These are phyloP conservation scores for Melanerpes formicivorus DNA, from an alignment of 2,113 vertebrate species.

Conservation along the genomic window DNA sequence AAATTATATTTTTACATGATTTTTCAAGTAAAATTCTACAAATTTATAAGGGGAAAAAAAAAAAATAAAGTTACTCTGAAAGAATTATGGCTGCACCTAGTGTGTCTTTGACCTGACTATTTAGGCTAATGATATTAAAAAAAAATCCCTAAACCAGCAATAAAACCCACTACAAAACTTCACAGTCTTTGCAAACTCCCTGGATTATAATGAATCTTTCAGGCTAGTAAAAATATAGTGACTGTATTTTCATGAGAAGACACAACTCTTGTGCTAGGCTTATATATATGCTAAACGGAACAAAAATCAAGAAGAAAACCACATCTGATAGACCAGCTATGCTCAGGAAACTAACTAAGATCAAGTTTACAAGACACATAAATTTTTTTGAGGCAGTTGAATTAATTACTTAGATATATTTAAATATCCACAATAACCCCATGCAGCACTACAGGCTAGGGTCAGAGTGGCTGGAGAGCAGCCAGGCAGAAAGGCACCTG, in stretches of 20 bases:
- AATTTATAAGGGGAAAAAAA: background rate
- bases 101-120: background rate
- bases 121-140: background rate
- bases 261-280: background rate
- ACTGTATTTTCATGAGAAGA: background rate
- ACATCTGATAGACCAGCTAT: accelerated
- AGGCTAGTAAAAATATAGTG: background rate
- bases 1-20: background rate
- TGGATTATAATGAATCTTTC: background rate
- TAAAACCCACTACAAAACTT: background rate
- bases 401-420: background rate
- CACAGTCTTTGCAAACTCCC: background rate
- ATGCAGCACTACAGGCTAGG: no score
- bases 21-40: background rate
- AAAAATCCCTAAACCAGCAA: background rate
- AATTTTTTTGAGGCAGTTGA: background rate
- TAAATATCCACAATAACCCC: background rate
- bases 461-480: no score
- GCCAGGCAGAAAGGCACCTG: no score
- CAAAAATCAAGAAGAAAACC: background rate
- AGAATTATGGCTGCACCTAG: background rate
- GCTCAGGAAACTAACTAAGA: background rate
- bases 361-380: accelerated
- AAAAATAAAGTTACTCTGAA: background rate
- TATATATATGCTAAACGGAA: accelerated